Evolutionary conservation across 2,113 vertebrate genomes (phyloP).

Genomic region (Pseudonaja textilis): DNA sequence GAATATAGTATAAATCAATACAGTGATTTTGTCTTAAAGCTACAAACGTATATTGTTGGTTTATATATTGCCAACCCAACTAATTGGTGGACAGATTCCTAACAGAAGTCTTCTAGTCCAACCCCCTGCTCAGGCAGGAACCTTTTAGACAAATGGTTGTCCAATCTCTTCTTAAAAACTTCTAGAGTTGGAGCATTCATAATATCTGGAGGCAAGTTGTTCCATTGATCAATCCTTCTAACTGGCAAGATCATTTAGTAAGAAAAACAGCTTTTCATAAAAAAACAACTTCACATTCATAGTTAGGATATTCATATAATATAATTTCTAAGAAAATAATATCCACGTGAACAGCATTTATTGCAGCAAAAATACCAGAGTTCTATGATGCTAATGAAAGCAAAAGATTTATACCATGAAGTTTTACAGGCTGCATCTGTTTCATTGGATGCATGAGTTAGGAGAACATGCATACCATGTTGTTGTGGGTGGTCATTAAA

Average conservation of each 20-base stretch:
- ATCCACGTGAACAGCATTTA: background rate
- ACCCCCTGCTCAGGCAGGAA: too few relatives aligned
- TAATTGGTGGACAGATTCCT: too few relatives aligned
- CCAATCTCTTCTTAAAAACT: too few relatives aligned
- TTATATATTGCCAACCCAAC: too few relatives aligned
- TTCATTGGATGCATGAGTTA: background rate
- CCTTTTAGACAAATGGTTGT: too few relatives aligned
- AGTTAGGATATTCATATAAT: conserved; percentile 19
- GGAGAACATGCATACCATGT: background rate
- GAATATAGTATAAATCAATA: too few relatives aligned
- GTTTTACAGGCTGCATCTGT: background rate
- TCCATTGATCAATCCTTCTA: too few relatives aligned
- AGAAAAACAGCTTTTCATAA: conserved; percentile 28
- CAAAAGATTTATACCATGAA: background rate
- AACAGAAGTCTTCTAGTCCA: too few relatives aligned
- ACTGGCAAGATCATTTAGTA: conserved; percentile 29
- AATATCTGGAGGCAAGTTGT: too few relatives aligned
- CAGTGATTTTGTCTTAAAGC: too few relatives aligned
- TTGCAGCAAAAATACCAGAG: background rate
- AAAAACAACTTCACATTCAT: background rate
- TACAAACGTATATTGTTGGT: too few relatives aligned
- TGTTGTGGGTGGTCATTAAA: background rate
- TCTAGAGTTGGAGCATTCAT: too few relatives aligned
- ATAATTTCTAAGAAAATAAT: conserved; percentile 17
- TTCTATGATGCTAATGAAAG: background rate